phyloP scores from a whole-genome alignment of 2,113 vertebrate genomes.

The Panthera leo region DNA sequence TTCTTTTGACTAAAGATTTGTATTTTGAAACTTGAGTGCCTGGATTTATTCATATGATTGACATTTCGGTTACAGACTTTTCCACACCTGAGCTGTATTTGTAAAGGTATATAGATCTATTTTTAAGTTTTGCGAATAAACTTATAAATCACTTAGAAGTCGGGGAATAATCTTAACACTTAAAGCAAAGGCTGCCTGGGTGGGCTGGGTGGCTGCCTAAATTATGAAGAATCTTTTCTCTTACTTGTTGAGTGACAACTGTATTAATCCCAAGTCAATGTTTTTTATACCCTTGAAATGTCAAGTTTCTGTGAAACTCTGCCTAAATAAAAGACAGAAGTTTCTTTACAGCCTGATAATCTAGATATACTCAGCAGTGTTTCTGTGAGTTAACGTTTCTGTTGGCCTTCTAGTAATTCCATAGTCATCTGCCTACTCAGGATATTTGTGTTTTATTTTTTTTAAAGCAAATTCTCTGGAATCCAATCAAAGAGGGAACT shows the following conservation, averaged over 20 bases:
- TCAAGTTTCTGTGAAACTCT: constrained; percentile 1
- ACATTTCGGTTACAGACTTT: neutral
- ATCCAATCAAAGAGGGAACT: neutral
- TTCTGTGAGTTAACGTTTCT: neutral
- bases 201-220: neutral
- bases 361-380: neutral
- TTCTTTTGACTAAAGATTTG: neutral
- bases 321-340: neutral
- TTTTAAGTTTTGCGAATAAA: neutral
- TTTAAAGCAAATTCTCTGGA: neutral
- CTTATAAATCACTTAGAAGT: constrained; percentile 6
- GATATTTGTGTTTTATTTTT: neutral
- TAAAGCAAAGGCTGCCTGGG: neutral
- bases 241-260: neutral
- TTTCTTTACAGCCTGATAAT: neutral
- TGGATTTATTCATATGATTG: constrained; percentile 24
- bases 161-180: neutral
- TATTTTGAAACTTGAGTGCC: neutral
- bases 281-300: constrained; percentile 21
- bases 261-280: neutral
- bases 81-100: neutral
- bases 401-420: neutral
- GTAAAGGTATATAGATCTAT: neutral
- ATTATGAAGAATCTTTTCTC: neutral
- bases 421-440: neutral